Percentiles rank a stretch among this genome's conserved stretches.
Conservation (phyloP, 2,888 invertebrate species). For the Agrochola lychnidis region DNA sequence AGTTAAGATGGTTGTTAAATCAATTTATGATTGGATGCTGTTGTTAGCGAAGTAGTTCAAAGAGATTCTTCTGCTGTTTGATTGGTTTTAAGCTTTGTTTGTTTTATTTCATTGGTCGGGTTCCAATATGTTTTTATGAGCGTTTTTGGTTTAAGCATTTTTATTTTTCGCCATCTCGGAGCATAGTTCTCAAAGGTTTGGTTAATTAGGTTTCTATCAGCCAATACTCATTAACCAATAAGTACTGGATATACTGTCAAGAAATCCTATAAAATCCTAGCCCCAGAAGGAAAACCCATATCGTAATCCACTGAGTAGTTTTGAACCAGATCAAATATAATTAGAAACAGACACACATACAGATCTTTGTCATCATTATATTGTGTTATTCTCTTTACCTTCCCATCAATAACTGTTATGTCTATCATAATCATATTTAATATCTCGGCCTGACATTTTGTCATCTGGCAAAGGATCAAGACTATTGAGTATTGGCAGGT, state of each 20-base stretch:
- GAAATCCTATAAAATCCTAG: neutral
- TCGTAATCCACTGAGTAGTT: neutral
- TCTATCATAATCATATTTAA: conserved; percentile 49
- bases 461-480: conserved; percentile 62
- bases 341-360: neutral
- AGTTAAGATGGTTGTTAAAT: conserved; percentile 14
- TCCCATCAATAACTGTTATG: conserved; percentile 36
- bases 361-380: conserved; percentile 20
- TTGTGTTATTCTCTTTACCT: conserved; percentile 22
- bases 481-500: conserved; percentile 69
- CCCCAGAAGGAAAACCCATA: neutral
- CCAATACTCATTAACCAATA: neutral
- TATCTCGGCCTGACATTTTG: conserved; percentile 55
- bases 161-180: neutral
- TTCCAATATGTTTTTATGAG: neutral
- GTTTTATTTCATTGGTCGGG: neutral
- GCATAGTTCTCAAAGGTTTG: neutral
- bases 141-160: neutral
- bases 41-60: conserved; percentile 5
- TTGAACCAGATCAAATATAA: conserved; percentile 3
- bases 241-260: neutral
- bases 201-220: neutral
- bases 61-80: neutral
- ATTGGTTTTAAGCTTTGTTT: conserved; percentile 1
- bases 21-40: conserved; percentile 45